Base-by-base conservation (phyloP, 2,888 invertebrate genomes). In the Callyntrura guangdongensis region DNA sequence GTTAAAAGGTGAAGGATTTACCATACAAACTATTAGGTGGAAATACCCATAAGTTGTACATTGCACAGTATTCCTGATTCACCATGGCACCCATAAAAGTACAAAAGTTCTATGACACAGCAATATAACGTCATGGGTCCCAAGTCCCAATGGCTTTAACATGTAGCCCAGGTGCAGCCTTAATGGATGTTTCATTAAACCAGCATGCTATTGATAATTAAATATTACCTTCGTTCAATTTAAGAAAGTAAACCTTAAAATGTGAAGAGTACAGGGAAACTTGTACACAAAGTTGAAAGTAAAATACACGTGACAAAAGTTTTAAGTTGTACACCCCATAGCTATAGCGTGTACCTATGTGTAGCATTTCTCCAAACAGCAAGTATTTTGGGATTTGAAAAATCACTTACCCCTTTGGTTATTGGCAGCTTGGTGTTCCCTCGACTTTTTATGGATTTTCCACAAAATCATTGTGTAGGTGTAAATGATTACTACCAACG, bases 391-490 rank as follows among this genome's bases (percentile, higher is more conserved):
- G 6, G 6, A 59, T n/a, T 1, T 64, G 25, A 64, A 8, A 64
- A 64, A 2, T 53, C 17, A n/a, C 49, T 56, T 56, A 86, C 86
- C 86, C 77, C 47, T 20, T 53, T 87, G 86, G 25, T 77, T 67
- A 47, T 87, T 87, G 67, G 87, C 87, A 67, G 67, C 79, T 53
- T 56, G 79, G 12, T 87, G 87, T 17, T 87, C 79, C 27, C 81
- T 87, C 17, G 96, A 96, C 93, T 96, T 97, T 93, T 95, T 96
- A 17, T 96, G 96, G 92, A 97, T 97, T 94, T 97, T 97, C 94
- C 96, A 96, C 94, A 97, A 96, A 87, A 98, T 97, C 94, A 96
- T 96, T 0, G 96, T 95, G 94, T 97, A 97, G 90, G 97, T 96
- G 77, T 96, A 96, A 11, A 96, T 96, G 94, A 97, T 97, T 93